Evolutionary conservation across 53 echinoderm and acorn worm genomes (phyloP).

Genomic region (Paracentrotus lividus): DNA sequence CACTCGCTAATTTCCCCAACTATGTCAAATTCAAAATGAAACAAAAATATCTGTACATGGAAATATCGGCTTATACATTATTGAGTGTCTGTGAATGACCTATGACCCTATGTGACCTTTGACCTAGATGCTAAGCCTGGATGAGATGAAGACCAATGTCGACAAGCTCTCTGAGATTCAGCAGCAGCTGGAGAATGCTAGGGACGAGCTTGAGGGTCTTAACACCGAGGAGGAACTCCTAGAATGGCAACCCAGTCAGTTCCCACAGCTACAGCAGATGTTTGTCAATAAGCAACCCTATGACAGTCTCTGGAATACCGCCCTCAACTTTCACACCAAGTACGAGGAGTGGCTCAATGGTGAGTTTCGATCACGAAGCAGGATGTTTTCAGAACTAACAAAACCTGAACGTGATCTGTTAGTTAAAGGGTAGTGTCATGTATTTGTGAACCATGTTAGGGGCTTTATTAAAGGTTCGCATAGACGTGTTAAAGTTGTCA

Average conservation of each 20-base stretch:
- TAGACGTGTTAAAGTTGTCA: too few species aligned
- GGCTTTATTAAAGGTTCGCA: too few species aligned
- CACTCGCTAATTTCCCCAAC: too few species aligned
- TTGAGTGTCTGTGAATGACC: neutral
- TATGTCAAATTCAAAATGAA: too few species aligned
- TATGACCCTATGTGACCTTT: neutral
- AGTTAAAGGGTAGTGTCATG: neutral
- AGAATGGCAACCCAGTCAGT: slow-evolving; percentile 95
- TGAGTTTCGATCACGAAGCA: slow-evolving; percentile 61
- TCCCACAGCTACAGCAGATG: slow-evolving; percentile 90
- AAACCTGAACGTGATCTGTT: neutral
- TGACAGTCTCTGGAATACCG: slow-evolving; percentile 99
- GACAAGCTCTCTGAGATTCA: slow-evolving; percentile 93
- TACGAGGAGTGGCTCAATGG: slow-evolving; percentile 99
- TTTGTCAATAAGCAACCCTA: slow-evolving; percentile 91
- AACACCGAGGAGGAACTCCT: slow-evolving; percentile 98
- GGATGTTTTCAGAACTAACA: neutral
- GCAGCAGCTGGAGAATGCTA: slow-evolving; percentile 87
- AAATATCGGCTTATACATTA: too few species aligned
- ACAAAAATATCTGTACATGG: too few species aligned
- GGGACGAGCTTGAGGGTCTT: slow-evolving; percentile 94
- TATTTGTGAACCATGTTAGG: neutral
- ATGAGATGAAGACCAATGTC: slow-evolving; percentile 99
- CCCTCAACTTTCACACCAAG: slow-evolving; percentile 96
- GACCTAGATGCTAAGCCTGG: slow-evolving; percentile 93